These are phyloP conservation scores for Ochropacha duplaris DNA, from an alignment of 2,888 invertebrate species.

Conservation along the genomic window DNA sequence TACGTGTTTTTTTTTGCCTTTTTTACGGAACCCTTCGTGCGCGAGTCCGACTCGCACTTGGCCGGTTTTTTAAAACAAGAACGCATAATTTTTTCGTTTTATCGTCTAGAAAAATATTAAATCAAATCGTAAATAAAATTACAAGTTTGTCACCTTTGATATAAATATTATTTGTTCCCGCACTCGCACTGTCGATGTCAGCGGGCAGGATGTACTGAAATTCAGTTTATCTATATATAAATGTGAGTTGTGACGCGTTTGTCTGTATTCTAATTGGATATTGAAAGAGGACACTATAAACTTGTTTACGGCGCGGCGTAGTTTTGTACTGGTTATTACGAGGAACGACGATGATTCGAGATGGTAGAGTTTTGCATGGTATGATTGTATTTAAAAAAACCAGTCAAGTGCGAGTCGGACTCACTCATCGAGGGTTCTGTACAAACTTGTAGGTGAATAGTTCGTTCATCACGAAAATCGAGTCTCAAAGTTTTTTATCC, in stretches of 20 bases:
- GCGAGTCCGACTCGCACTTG: no score
- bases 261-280: constrained; percentile 30
- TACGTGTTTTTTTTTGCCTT: no score
- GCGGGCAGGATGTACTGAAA: constrained; percentile 2
- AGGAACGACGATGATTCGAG: constrained; percentile 11
- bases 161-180: not conserved
- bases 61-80: no score
- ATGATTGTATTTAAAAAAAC: no score
- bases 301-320: constrained; percentile 10
- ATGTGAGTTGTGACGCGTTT: not conserved
- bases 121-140: not conserved
- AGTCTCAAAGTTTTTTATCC: no score
- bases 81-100: no score
- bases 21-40: no score
- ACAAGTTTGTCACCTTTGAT: constrained; percentile 3
- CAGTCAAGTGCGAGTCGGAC: no score
- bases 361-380: not conserved
- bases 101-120: not conserved
- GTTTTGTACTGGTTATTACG: constrained; percentile 7
- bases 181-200: not conserved
- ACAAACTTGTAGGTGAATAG: no score
- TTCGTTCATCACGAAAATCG: no score
- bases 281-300: constrained; percentile 33
- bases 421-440: no score
- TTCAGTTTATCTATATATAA: not conserved